A percentile compares a stretch with the other conserved stretches of the same genome.
Evolutionary conservation across 64 coral and sea anemone species (phyloP).

Genomic region (Orbicella faveolata): DNA sequence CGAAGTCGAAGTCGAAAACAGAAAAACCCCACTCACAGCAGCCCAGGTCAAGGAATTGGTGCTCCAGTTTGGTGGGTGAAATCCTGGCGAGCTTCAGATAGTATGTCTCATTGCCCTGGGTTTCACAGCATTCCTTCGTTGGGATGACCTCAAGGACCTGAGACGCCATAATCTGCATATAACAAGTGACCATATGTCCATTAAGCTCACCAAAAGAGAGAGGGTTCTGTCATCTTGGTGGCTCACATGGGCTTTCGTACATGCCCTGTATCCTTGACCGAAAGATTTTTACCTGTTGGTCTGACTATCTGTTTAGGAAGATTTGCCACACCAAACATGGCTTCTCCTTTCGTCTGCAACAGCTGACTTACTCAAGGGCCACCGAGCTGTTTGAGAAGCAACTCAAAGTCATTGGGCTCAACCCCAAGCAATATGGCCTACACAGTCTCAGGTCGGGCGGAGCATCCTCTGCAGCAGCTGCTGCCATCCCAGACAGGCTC

Average conservation of each 20-base stretch:
- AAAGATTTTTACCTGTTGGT: neutral
- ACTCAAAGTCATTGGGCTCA: neutral
- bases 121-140: neutral
- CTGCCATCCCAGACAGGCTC: neutral
- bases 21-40: neutral
- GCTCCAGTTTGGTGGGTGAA: too few species aligned
- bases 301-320: slow-evolving; percentile 4
- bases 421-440: neutral
- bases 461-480: neutral
- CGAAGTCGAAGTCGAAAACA: too few species aligned
- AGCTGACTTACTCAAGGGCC: neutral
- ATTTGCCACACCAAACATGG: slow-evolving; percentile 5
- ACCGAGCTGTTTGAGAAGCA: neutral
- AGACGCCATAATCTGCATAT: neutral
- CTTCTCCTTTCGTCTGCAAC: neutral
- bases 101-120: neutral
- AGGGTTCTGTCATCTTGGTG: slow-evolving; percentile 10
- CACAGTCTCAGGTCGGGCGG: neutral
- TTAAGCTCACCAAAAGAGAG: neutral
- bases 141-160: slow-evolving; percentile 25
- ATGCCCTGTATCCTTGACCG: slow-evolving; percentile 2
- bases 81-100: neutral
- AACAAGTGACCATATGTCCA: too few species aligned
- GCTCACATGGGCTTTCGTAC: neutral
- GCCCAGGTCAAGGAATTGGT: too few species aligned